phyloP scores from a whole-genome alignment of 2,888 invertebrate genomes.

The Mamestra brassicae region DNA sequence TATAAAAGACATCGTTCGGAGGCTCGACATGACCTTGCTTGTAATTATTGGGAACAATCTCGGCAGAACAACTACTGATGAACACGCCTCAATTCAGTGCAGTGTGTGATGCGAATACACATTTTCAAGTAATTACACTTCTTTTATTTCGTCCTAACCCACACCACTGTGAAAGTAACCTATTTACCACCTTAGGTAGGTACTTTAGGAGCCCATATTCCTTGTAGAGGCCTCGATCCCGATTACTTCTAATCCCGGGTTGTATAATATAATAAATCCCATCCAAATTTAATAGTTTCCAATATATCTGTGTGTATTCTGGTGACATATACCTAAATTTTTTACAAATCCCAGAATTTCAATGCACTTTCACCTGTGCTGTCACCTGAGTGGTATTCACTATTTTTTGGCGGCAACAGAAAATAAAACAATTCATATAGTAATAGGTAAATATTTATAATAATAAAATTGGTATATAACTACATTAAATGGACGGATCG shows the following conservation, averaged over 20 bases:
- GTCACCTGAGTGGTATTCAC: too few species aligned
- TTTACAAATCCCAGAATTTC: too few species aligned
- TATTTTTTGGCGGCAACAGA: neutral
- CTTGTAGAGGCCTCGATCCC: too few species aligned
- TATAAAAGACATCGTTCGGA: slow-evolving; percentile 53
- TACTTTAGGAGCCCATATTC: too few species aligned
- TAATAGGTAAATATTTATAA: slow-evolving; percentile 70
- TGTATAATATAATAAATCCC: too few species aligned
- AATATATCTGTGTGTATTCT: too few species aligned
- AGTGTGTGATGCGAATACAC: slow-evolving; percentile 68
- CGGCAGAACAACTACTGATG: slow-evolving; percentile 53
- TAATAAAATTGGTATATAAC: slow-evolving; percentile 69
- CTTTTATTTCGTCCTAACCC: slow-evolving; percentile 51
- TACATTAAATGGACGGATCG: slow-evolving; percentile 84
- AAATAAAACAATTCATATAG: slow-evolving; percentile 49
- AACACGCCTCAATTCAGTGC: slow-evolving; percentile 64
- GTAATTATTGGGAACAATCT: slow-evolving; percentile 61
- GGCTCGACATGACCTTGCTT: slow-evolving; percentile 53
- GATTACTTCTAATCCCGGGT: too few species aligned
- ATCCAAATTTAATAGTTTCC: too few species aligned
- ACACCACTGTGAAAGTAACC: too few species aligned
- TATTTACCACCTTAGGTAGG: too few species aligned
- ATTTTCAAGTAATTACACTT: slow-evolving; percentile 52
- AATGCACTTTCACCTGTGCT: too few species aligned
- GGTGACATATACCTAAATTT: too few species aligned